These are phyloP conservation scores for Hydrotaea cyrtoneurina DNA, from an alignment of 2,888 invertebrate species.

Conservation along the genomic window DNA sequence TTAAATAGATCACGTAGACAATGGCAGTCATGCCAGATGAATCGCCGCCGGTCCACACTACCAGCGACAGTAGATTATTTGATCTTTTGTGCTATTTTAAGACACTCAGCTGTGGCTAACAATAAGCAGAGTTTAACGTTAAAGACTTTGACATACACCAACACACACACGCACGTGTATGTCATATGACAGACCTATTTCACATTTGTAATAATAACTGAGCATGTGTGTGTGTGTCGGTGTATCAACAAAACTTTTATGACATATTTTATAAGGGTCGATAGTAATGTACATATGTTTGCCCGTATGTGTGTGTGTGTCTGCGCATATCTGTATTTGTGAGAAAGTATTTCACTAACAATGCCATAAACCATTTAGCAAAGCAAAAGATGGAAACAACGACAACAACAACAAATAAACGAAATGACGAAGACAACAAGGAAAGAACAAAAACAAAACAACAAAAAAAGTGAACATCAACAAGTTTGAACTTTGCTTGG, in stretches of 20 bases:
- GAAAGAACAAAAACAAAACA: constrained; percentile 14
- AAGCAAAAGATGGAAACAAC: constrained; percentile 11
- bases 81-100: not conserved
- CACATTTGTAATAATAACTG: not conserved
- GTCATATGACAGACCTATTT: not conserved
- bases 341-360: not conserved
- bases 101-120: not conserved
- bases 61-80: no score
- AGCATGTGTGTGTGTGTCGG: not conserved
- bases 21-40: no score
- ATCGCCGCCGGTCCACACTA: no score
- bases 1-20: no score
- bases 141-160: not conserved
- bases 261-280: constrained; percentile 6
- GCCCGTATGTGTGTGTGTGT: not conserved
- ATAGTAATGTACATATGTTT: not conserved
- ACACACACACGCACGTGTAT: not conserved
- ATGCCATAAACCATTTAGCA: constrained; percentile 18
- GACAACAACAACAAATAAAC: not conserved
- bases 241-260: not conserved
- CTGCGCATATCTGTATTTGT: not conserved
- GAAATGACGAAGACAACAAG: constrained; percentile 14
- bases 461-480: constrained; percentile 44
- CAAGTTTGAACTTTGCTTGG: constrained; percentile 55
- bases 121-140: not conserved